Evolutionary conservation across 2,797 vertebrate species (phyloP).

Genomic region (Erpetoichthys calabaricus): DNA sequence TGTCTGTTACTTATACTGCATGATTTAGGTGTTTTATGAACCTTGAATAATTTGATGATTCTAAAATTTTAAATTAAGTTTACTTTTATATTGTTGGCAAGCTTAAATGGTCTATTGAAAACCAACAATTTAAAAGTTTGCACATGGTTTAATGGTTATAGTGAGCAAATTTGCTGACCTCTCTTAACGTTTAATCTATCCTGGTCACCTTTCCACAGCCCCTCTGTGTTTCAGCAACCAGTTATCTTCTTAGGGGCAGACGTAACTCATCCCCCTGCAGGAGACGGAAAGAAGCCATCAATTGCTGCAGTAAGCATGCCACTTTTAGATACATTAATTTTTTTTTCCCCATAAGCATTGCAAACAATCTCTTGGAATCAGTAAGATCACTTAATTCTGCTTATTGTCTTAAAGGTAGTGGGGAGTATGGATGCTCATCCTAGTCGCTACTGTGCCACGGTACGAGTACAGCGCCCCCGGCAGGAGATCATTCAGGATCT

Average conservation of each 20-base stretch:
- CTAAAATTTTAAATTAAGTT: too few relatives aligned
- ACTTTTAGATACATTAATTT: slow-evolving; percentile 5
- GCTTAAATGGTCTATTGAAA: too few relatives aligned
- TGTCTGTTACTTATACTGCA: too few relatives aligned
- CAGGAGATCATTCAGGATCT: slow-evolving; percentile 96
- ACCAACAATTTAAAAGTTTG: too few relatives aligned
- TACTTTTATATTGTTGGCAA: too few relatives aligned
- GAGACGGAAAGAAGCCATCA: slow-evolving; percentile 94
- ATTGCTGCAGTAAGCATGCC: slow-evolving; percentile 78
- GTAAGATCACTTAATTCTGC: background rate
- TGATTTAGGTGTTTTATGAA: too few relatives aligned
- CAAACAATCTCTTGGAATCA: too few relatives aligned
- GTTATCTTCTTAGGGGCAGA: slow-evolving; percentile 97
- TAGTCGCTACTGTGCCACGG: slow-evolving; percentile 94
- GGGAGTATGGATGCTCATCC: slow-evolving; percentile 97
- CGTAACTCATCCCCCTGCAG: slow-evolving; percentile 92
- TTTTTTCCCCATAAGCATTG: slow-evolving; percentile 1
- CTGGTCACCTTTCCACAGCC: slow-evolving; percentile 23
- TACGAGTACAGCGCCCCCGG: slow-evolving; percentile 85
- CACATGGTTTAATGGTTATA: too few relatives aligned
- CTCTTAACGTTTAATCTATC: background rate
- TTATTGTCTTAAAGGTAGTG: slow-evolving; percentile 60
- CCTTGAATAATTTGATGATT: too few relatives aligned
- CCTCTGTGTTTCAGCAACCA: slow-evolving; percentile 94
- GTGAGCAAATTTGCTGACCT: background rate